Evolutionary conservation across 2,113 vertebrate species (phyloP).

Genomic region (Mungos mungo): DNA sequence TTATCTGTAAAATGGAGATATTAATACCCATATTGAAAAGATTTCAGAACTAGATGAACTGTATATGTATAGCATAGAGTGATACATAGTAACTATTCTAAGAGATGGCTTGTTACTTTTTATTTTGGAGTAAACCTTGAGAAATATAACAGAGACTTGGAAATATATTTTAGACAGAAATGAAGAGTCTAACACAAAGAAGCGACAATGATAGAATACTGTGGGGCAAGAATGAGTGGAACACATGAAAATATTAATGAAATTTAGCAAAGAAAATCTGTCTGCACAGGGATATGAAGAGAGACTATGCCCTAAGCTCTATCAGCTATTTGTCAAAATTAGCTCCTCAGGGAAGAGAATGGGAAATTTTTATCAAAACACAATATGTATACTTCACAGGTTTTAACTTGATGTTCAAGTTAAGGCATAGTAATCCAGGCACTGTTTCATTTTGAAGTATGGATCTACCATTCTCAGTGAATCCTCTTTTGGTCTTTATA

Average conservation of each 20-base stretch:
- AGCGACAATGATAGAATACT: neutral
- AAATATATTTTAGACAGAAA: neutral
- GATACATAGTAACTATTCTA: neutral
- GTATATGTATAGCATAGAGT: neutral
- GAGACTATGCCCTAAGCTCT: neutral
- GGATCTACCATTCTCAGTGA: neutral
- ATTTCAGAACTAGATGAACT: neutral
- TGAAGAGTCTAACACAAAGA: neutral
- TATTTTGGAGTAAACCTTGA: neutral
- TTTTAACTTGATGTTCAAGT: neutral
- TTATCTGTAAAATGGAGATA: neutral
- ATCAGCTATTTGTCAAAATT: neutral
- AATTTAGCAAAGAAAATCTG: neutral
- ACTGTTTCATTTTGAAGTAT: neutral
- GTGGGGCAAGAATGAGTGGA: neutral
- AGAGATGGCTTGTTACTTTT: neutral
- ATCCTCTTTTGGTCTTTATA: neutral
- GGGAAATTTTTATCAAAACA: neutral
- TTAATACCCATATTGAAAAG: neutral
- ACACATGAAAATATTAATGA: neutral
- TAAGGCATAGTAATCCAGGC: neutral
- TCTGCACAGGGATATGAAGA: too few species aligned
- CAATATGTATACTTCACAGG: neutral
- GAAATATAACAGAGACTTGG: neutral
- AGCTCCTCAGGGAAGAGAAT: neutral